These are phyloP conservation scores for Montipora efflorescens DNA, from an alignment of 64 coral and sea anemone species.

Conservation along the genomic window DNA sequence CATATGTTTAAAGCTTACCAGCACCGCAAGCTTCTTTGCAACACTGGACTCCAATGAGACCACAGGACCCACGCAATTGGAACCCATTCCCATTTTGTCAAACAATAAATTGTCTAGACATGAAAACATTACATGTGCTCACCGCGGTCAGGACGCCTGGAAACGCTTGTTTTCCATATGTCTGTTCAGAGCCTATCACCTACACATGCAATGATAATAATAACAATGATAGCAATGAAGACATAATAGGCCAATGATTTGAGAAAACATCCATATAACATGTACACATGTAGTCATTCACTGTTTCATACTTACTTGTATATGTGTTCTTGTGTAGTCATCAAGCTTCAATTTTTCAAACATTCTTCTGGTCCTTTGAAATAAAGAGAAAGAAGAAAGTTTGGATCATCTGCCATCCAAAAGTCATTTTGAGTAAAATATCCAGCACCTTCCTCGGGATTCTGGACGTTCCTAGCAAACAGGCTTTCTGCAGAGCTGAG, in stretches of 20 bases:
- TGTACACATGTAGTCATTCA: too few species aligned
- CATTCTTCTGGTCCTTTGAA: conserved; percentile 85
- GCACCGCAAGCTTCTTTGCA: too few species aligned
- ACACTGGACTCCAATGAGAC: too few species aligned
- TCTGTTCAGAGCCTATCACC: conserved; percentile 95
- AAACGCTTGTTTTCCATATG: conserved; percentile 86
- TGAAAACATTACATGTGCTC: neutral
- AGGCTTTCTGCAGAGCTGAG: too few species aligned
- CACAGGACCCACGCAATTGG: too few species aligned
- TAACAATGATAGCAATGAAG: neutral
- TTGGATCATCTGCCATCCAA: too few species aligned
- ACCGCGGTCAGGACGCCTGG: conserved; percentile 74
- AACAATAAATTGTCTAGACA: too few species aligned
- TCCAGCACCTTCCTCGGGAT: too few species aligned
- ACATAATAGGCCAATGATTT: neutral
- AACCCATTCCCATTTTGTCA: too few species aligned
- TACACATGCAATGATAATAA: neutral
- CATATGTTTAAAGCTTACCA: too few species aligned
- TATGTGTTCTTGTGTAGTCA: conserved; percentile 97
- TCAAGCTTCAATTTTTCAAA: conserved; percentile 90
- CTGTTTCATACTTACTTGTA: conserved; percentile 68
- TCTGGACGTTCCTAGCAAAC: too few species aligned
- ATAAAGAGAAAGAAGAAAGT: neutral
- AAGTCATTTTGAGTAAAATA: too few species aligned
- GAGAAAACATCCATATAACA: neutral